phyloP scores from a whole-genome alignment of 2,888 invertebrate species.

The Balanococcus diminutus region DNA sequence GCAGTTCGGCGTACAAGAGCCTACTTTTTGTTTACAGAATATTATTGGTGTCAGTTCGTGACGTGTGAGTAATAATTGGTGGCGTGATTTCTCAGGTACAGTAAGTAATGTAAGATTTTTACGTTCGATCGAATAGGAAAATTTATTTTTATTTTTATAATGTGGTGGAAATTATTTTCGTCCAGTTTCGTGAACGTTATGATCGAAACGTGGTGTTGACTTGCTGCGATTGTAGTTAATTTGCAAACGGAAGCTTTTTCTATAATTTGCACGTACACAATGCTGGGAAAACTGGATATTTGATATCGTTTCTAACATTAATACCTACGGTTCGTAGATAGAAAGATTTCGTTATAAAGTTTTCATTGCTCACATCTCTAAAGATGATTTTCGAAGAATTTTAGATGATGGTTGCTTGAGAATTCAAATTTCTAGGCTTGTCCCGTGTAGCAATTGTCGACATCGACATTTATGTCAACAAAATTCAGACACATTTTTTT shows the following conservation, averaged over 20 bases:
- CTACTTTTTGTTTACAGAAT: not conserved
- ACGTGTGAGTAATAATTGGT: not conserved
- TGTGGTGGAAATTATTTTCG: no score
- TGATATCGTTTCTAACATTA: not conserved
- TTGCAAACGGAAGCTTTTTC: not conserved
- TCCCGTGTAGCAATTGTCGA: no score
- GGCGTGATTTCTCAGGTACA: not conserved
- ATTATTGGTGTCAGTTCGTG: constrained; percentile 10
- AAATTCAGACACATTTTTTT: no score
- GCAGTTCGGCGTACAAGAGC: not conserved
- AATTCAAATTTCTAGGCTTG: no score
- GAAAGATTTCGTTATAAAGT: not conserved
- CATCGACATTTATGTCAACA: no score
- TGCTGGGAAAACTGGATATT: not conserved
- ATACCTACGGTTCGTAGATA: not conserved
- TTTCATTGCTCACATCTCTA: no score
- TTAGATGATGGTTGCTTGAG: no score
- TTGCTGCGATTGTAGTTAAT: not conserved
- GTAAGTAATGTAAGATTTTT: not conserved
- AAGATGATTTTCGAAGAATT: no score
- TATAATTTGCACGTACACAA: not conserved
- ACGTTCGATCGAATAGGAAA: not conserved
- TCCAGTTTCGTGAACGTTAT: no score
- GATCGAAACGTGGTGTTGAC: not conserved
- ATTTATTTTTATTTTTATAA: no score